Percentiles rank a stretch among this genome's conserved stretches.
phyloP scores from a whole-genome alignment of 2,113 vertebrate species.

The Elachura formosa region DNA sequence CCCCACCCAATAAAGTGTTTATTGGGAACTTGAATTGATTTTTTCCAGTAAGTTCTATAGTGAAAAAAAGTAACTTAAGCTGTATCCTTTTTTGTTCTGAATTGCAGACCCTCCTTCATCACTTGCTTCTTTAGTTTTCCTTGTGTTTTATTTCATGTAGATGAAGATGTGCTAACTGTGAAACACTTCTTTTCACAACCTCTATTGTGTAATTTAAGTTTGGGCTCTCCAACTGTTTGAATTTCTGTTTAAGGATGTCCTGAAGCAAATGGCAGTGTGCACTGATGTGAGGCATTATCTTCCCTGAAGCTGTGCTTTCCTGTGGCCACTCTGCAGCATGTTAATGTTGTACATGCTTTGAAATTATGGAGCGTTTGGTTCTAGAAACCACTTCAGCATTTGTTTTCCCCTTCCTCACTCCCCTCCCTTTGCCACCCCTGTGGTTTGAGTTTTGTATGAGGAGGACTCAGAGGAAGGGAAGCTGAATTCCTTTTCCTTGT shows the following conservation, averaged over 20 bases:
- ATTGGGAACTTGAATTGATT: neutral
- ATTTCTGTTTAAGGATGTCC: neutral
- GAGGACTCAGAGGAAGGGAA: slow-evolving; percentile 45
- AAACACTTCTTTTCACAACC: neutral
- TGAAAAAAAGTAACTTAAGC: neutral
- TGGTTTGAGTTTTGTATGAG: slow-evolving; percentile 49
- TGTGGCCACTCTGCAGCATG: neutral
- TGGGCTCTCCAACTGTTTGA: neutral
- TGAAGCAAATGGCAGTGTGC: neutral
- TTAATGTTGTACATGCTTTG: neutral
- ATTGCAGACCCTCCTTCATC: neutral
- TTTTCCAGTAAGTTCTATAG: neutral
- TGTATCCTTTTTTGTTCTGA: neutral
- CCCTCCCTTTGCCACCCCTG: slow-evolving; percentile 16
- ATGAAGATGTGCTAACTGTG: neutral
- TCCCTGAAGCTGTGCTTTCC: neutral
- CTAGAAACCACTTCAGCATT: neutral
- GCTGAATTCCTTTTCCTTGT: slow-evolving; percentile 54
- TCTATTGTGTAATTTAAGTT: neutral
- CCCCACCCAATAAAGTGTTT: neutral
- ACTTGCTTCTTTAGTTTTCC: neutral
- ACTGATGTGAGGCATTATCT: neutral
- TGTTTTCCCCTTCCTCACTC: slow-evolving; percentile 2
- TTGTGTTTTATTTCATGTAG: neutral
- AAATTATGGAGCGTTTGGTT: neutral